A percentile compares a stretch with the other conserved stretches of the same genome.
Conservation (phyloP, 1,140 invertebrate species). For the Achatina immaculata region DNA sequence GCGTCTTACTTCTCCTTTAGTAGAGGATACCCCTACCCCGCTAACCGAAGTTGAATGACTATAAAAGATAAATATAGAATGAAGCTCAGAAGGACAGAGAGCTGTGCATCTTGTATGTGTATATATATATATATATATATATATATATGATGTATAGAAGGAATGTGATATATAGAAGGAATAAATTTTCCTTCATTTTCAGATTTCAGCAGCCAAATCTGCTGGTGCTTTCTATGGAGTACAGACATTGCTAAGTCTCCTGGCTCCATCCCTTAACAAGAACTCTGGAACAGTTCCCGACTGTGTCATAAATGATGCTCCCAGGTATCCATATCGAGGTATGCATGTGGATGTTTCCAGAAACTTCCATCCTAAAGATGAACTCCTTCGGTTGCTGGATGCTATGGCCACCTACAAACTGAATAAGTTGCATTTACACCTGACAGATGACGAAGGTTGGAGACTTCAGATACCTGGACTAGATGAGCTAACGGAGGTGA, state of each 20-base stretch:
- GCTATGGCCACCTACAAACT: slow-evolving; percentile 66
- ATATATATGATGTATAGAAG: too few species aligned
- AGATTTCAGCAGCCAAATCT: slow-evolving; percentile 41
- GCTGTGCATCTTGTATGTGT: too few species aligned
- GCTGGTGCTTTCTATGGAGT: slow-evolving; percentile 55
- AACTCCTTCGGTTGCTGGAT: slow-evolving; percentile 57
- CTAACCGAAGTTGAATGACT: too few species aligned
- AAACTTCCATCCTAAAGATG: slow-evolving; percentile 61
- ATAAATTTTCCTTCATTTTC: too few species aligned
- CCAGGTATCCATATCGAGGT: slow-evolving; percentile 59
- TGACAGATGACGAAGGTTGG: slow-evolving; percentile 69
- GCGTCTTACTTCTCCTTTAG: too few species aligned
- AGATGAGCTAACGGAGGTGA: slow-evolving; percentile 63
- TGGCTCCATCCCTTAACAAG: slow-evolving; percentile 2
- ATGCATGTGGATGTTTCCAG: slow-evolving; percentile 64
- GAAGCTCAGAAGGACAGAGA: too few species aligned
- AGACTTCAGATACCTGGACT: slow-evolving; percentile 65
- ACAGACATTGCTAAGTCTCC: slow-evolving; percentile 50
- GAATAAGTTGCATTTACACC: slow-evolving; percentile 66
- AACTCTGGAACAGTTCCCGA: slow-evolving; percentile 34
- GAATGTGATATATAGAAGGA: too few species aligned
- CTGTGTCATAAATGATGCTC: slow-evolving; percentile 46
- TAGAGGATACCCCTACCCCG: too few species aligned
- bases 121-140: too few species aligned
- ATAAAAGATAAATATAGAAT: too few species aligned